Conservation (phyloP, 23 tunicate genomes). For the Clavelina lepadiformis region DNA sequence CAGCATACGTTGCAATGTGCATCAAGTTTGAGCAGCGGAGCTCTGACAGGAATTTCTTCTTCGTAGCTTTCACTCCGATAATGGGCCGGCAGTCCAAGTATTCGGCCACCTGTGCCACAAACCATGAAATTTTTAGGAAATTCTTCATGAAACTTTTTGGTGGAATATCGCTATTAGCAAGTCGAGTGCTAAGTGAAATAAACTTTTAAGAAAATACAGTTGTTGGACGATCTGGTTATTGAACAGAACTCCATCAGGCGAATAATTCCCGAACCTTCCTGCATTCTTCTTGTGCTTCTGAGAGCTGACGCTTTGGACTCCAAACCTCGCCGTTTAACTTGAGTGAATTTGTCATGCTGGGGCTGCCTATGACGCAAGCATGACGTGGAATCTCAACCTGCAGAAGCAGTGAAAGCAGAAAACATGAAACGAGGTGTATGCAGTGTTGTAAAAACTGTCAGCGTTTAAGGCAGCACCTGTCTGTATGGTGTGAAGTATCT, state of each 20-base stretch:
- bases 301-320: constrained; percentile 32
- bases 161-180: no score
- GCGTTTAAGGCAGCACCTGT: constrained; percentile 36
- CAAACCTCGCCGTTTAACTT: constrained; percentile 18
- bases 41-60: constrained; percentile 31
- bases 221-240: no score
- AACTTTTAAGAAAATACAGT: no score
- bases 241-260: no score
- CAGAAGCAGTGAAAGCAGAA: no score
- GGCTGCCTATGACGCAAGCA: constrained; percentile 59
- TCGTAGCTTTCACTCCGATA: constrained; percentile 52
- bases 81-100: constrained; percentile 46
- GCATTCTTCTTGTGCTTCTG: constrained; percentile 57
- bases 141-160: no score
- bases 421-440: no score
- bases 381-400: constrained; percentile 26
- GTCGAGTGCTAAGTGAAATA: no score
- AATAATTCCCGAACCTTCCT: constrained; percentile 21
- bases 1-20: constrained; percentile 54
- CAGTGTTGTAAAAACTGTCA: no score
- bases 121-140: no score
- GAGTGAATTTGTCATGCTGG: constrained; percentile 16
- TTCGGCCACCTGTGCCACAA: constrained; percentile 36
- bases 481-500: constrained; percentile 63
- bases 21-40: constrained; percentile 30